Percentiles rank a stretch among this genome's conserved stretches.
phyloP scores from a whole-genome alignment of 2,888 invertebrate species.

The Scaptomyza parva region DNA sequence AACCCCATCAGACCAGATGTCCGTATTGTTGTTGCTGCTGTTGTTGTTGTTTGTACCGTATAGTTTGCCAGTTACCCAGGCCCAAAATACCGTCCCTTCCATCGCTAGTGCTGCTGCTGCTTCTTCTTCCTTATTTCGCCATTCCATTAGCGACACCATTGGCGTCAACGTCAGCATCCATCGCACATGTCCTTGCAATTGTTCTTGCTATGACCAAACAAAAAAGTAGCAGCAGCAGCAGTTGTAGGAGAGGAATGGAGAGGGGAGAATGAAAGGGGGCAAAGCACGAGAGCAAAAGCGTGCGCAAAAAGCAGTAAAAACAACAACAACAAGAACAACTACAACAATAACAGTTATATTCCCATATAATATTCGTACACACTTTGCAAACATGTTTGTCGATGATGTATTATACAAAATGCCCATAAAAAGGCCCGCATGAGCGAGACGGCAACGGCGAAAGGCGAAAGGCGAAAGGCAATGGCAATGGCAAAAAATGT shows the following conservation, averaged over 20 bases:
- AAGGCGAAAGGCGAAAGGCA: no score
- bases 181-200: constrained; percentile 83
- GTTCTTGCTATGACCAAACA: constrained; percentile 65
- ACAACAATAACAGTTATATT: constrained; percentile 76
- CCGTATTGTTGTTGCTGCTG: constrained; percentile 8
- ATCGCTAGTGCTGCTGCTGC: neutral
- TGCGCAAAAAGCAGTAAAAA: constrained; percentile 69
- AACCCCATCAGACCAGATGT: constrained; percentile 73
- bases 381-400: constrained; percentile 83
- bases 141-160: constrained; percentile 81
- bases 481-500: constrained; percentile 11
- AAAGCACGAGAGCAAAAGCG: constrained; percentile 66
- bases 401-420: constrained; percentile 84
- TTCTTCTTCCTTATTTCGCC: constrained; percentile 56
- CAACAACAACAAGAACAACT: no score
- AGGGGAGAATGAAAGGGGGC: constrained; percentile 1
- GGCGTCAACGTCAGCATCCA: constrained; percentile 82
- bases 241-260: no score
- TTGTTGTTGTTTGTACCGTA: constrained; percentile 1
- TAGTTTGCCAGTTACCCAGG: constrained; percentile 22
- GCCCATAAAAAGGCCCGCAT: constrained; percentile 82
- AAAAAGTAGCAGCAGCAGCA: no score
- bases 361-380: constrained; percentile 83
- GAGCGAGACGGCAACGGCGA: constrained; percentile 76
- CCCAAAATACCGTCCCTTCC: constrained; percentile 23